phyloP scores from a whole-genome alignment of 2,888 invertebrate genomes.

The Leucophenga montana region DNA sequence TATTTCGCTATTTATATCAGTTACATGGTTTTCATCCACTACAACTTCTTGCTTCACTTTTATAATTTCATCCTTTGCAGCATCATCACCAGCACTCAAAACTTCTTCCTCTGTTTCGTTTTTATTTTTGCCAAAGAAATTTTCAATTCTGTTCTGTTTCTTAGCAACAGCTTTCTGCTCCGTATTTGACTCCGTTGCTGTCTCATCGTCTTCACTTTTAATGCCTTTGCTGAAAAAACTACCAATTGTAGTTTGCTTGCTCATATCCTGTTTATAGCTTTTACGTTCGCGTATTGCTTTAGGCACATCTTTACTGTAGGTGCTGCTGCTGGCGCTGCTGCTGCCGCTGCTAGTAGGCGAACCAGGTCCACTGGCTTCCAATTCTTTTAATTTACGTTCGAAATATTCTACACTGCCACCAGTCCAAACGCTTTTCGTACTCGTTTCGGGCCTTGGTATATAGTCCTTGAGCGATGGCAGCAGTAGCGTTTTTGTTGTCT shows the following conservation, averaged over 20 bases:
- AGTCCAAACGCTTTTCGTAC: slow-evolving; percentile 73
- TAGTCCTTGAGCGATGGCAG: slow-evolving; percentile 76
- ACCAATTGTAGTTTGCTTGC: slow-evolving; percentile 64
- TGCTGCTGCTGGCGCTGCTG: not conserved
- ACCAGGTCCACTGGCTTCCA: slow-evolving; percentile 58
- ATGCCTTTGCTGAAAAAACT: slow-evolving; percentile 53
- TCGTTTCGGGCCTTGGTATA: slow-evolving; percentile 73
- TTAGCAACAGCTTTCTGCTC: slow-evolving; percentile 2
- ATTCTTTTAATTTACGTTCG: slow-evolving; percentile 68
- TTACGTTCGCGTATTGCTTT: slow-evolving; percentile 59
- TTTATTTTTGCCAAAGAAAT: slow-evolving; percentile 16
- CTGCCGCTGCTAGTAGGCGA: slow-evolving; percentile 20
- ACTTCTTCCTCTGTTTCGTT: not conserved
- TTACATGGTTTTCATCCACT: not conserved
- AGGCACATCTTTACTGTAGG: slow-evolving; percentile 52
- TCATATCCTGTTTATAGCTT: slow-evolving; percentile 63
- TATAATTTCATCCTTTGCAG: not conserved
- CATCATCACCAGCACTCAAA: not conserved
- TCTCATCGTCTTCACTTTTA: slow-evolving; percentile 20
- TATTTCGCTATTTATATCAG: not conserved
- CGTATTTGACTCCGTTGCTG: not conserved
- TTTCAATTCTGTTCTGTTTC: slow-evolving; percentile 20
- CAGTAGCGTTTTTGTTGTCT: slow-evolving; percentile 73
- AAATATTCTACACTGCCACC: slow-evolving; percentile 75
- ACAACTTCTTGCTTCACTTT: not conserved